Base-by-base conservation (phyloP, 2,888 invertebrate species). In the Lasius fuliginosus region DNA sequence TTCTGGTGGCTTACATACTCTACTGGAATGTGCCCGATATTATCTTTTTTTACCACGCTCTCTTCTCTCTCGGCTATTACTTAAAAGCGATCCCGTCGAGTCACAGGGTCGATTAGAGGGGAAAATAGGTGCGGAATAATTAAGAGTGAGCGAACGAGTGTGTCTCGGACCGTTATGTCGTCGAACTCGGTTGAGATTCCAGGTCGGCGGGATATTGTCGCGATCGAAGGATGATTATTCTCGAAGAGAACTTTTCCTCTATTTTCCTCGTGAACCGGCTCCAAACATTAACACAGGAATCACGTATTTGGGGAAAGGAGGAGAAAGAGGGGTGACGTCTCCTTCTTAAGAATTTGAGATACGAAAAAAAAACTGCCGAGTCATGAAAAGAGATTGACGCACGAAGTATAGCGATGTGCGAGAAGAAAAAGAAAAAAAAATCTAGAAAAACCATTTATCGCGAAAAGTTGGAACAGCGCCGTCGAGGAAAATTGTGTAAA, bases 1-100 rank as follows among this genome's bases (percentile, higher is more conserved):
- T 87, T 85, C 64, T 85, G 85, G 62, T 85, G 81, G 87, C 83
- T 85, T 86, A 90, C 85, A 90, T 87, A 89, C 90, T 90, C 90
- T 90, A 90, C 84, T 89, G 83, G 86, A 79, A 79, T 71, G 82
- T 75, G 77, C 23, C 36, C 67, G 77, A 77, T 18, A 64, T 56
- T 33, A 60, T 83, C 49, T 58, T 77, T 62, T 36, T 36, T 68
- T 77, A 73, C 36, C 36, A 60, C 71, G 71, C n/a, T 68, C 11
- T 79, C 60, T 46, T 15, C 18, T 73, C n/a, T 68, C 11, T 79
- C 60, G 60, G 23, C 18, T 73, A 62, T 60, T 81, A 81, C n/a
- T 68, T 40, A 60, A 53, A 53, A 60, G 23, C 82, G 33, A 15
- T 82, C 46, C 68, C 77, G 27, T n/a, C 67, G 76, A 65, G 23